These are phyloP conservation scores for Hofmannophila pseudospretella DNA, from an alignment of 2,888 invertebrate genomes.

Conservation along the genomic window DNA sequence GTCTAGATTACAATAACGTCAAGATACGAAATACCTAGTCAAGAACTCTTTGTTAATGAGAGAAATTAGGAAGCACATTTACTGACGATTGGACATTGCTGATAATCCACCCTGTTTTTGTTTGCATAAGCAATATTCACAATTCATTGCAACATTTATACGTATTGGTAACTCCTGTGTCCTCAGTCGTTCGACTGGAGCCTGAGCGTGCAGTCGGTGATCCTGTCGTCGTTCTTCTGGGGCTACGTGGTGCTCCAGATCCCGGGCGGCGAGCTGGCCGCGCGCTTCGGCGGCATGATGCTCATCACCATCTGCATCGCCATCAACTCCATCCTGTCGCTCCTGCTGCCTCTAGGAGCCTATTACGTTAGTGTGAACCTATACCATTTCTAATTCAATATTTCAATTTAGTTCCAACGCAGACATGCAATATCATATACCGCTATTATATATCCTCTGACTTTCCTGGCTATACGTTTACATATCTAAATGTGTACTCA, in stretches of 20 bases:
- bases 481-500: too few species aligned
- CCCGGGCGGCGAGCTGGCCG: slow-evolving; percentile 83
- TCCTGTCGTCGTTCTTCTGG: slow-evolving; percentile 79
- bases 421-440: background rate
- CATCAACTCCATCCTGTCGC: slow-evolving; percentile 54
- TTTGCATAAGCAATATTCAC: too few species aligned
- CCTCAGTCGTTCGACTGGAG: slow-evolving; percentile 72
- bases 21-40: too few species aligned
- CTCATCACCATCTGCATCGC: slow-evolving; percentile 60
- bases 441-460: too few species aligned
- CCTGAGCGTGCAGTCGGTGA: slow-evolving; percentile 59
- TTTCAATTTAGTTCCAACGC: background rate
- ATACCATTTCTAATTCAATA: background rate
- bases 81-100: too few species aligned
- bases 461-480: too few species aligned
- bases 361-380: slow-evolving; percentile 47
- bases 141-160: too few species aligned
- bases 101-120: too few species aligned
- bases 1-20: too few species aligned
- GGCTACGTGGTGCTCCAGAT: slow-evolving; percentile 84
- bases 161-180: too few species aligned
- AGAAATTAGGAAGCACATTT: too few species aligned
- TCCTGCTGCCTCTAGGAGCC: slow-evolving; percentile 44
- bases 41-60: too few species aligned
- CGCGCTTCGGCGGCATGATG: slow-evolving; percentile 82